Percentiles rank a stretch among this genome's conserved stretches.
These are phyloP conservation scores for Pyrrhia umbra DNA, from an alignment of 2,888 invertebrate genomes.

Conservation along the genomic window DNA sequence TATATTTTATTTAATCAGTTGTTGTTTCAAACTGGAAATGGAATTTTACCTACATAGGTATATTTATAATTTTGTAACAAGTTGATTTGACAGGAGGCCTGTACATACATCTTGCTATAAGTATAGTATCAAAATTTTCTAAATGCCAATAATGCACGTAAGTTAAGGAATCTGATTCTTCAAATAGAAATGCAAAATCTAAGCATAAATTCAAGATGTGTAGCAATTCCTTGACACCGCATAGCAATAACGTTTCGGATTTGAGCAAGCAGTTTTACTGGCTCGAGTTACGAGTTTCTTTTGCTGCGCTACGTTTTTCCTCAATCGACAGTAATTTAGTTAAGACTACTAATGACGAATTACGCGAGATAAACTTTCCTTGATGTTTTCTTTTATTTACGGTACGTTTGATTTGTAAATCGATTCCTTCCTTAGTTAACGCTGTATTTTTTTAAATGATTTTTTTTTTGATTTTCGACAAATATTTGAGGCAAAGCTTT, in stretches of 20 bases:
- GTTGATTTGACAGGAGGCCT: no score
- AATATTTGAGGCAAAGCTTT: no score
- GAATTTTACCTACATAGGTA: no score
- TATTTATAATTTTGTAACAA: no score
- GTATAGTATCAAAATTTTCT: no score
- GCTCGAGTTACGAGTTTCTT: conserved; percentile 34
- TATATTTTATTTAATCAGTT: no score
- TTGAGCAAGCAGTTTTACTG: conserved; percentile 38
- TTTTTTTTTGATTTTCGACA: no score
- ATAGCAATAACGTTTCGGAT: conserved; percentile 42
- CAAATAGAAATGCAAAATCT: conserved; percentile 23
- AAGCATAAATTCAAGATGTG: conserved; percentile 45
- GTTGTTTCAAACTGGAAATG: no score
- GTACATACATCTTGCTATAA: no score
- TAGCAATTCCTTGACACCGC: conserved; percentile 36
- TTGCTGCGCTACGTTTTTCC: conserved; percentile 32
- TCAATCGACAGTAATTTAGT: conserved; percentile 40
- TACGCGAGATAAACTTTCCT: conserved; percentile 37
- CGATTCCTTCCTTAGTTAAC: background rate
- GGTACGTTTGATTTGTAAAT: conserved; percentile 18
- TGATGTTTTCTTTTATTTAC: conserved; percentile 32
- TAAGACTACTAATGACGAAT: conserved; percentile 45
- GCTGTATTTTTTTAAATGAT: background rate
- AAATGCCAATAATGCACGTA: background rate
- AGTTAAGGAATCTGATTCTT: conserved; percentile 14